Evolutionary conservation across 2,888 invertebrate genomes (phyloP).

Genomic region (Cephus spinipes): DNA sequence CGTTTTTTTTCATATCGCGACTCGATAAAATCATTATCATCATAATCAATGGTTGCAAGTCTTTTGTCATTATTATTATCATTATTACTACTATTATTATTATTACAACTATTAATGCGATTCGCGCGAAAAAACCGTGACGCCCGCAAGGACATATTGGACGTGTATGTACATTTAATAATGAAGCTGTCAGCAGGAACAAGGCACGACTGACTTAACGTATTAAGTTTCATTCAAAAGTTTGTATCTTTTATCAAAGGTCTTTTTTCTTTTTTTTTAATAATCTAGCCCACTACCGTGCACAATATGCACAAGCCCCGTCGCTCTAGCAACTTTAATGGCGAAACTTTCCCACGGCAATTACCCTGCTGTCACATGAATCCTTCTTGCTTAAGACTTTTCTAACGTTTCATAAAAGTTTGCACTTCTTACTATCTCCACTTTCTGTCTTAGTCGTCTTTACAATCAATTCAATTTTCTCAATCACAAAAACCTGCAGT

Average conservation of each 20-base stretch:
- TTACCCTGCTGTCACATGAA: background rate
- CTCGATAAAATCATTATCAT: background rate
- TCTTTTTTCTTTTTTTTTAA: background rate
- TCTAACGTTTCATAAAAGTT: background rate
- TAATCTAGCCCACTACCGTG: background rate
- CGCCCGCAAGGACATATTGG: background rate
- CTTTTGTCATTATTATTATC: background rate
- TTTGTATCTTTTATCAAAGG: conserved; percentile 6
- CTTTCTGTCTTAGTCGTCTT: too few relatives aligned
- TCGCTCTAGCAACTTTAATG: background rate
- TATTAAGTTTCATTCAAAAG: conserved; percentile 15
- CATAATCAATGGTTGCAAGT: conserved; percentile 2
- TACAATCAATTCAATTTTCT: too few relatives aligned
- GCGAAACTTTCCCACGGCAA: background rate
- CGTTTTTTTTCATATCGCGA: background rate
- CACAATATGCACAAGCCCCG: background rate
- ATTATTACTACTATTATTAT: conserved; percentile 8
- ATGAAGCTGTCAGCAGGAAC: conserved; percentile 46
- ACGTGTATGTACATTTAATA: background rate
- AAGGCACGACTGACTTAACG: conserved; percentile 54
- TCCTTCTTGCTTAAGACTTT: background rate
- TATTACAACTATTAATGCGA: conserved; percentile 8
- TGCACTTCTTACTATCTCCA: background rate
- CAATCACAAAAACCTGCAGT: too few relatives aligned
- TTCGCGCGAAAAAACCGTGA: background rate